A percentile compares a stretch with the other conserved stretches of the same genome.
Conservation (phyloP, 2,888 invertebrate species). For the Acrobasis consociella region DNA sequence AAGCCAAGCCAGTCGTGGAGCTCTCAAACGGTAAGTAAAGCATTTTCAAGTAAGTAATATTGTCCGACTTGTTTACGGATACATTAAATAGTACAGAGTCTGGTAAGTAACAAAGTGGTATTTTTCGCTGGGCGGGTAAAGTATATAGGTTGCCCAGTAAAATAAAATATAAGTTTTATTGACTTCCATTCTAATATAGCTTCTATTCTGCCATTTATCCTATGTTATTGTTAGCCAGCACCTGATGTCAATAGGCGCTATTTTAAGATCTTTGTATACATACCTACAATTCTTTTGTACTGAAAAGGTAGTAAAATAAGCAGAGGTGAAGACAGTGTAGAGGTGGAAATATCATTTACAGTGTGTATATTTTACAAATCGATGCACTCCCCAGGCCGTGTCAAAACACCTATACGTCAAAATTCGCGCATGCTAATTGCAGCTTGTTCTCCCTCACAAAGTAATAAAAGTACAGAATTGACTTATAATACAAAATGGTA, state of each 20-base stretch:
- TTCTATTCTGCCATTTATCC: too few species aligned
- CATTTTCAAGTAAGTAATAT: constrained; percentile 35
- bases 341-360: background rate
- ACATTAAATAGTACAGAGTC: background rate
- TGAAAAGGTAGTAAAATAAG: too few species aligned
- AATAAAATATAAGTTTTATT: too few species aligned
- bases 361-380: background rate
- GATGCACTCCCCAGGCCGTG: constrained; percentile 10
- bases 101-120: background rate
- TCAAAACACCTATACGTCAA: constrained; percentile 10
- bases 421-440: constrained; percentile 19
- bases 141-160: too few species aligned
- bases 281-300: too few species aligned
- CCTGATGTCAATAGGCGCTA: too few species aligned
- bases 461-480: background rate
- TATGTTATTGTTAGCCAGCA: too few species aligned
- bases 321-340: background rate
- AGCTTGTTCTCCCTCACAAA: background rate
- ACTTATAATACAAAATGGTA: background rate
- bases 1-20: constrained; percentile 40
- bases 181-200: too few species aligned
- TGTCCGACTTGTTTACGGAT: background rate
- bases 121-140: too few species aligned
- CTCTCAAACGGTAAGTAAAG: constrained; percentile 62
- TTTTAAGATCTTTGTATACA: too few species aligned